These are phyloP conservation scores for Periophthalmodon schlosseri DNA, from an alignment of 2,113 vertebrate species.

Conservation along the genomic window DNA sequence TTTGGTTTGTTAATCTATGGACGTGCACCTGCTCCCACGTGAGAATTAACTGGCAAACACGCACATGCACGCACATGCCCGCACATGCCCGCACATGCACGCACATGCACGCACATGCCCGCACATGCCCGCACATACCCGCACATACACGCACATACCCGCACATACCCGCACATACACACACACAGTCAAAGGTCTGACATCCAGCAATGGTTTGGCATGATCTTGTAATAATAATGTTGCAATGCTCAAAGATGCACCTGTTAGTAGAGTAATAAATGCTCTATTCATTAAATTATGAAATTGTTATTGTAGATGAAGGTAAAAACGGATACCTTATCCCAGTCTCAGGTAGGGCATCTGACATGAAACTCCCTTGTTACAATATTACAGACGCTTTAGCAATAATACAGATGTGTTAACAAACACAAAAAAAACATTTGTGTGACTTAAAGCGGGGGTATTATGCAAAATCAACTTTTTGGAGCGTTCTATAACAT, in stretches of 20 bases:
- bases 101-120: no score
- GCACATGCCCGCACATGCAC: no score
- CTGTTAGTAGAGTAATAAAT: not conserved
- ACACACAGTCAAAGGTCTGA: not conserved
- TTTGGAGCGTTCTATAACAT: no score
- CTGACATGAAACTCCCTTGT: not conserved
- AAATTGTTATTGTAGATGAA: not conserved
- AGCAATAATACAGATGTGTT: not conserved
- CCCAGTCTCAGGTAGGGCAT: not conserved
- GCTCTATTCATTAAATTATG: not conserved
- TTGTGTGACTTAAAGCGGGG: no score
- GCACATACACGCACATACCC: no score
- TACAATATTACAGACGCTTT: no score
- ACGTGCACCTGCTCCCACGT: not conserved
- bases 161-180: not conserved
- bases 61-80: no score
- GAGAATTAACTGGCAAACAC: not conserved
- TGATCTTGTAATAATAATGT: not conserved
- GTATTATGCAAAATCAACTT: no score
- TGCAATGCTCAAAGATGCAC: not conserved
- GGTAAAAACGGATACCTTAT: not conserved
- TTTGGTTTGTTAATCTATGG: not conserved
- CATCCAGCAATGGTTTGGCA: not conserved
- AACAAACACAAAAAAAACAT: conserved; percentile 4
- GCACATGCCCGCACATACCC: no score